These are phyloP conservation scores for Astyanax mexicanus DNA, from an alignment of 2,797 vertebrate species.

Conservation along the genomic window DNA sequence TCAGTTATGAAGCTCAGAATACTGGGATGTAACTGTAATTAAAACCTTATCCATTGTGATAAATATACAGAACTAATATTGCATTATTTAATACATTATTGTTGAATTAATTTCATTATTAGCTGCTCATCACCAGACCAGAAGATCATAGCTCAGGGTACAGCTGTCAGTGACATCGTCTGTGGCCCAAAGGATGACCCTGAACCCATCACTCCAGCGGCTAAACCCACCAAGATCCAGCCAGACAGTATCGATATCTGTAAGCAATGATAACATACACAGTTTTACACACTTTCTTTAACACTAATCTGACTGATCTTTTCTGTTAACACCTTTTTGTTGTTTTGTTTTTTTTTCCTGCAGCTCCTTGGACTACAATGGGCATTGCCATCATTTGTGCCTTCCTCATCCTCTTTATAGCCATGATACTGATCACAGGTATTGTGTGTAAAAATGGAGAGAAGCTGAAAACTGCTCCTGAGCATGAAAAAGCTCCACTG, in stretches of 20 bases:
- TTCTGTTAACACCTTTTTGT: background rate
- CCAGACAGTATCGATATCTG: background rate
- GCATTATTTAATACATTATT: too few relatives aligned
- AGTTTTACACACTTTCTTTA: background rate
- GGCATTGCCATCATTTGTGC: slow-evolving; percentile 3
- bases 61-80: too few relatives aligned
- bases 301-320: too few relatives aligned
- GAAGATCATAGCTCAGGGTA: slow-evolving; percentile 28
- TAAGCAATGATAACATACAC: background rate
- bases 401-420: background rate
- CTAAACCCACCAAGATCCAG: background rate
- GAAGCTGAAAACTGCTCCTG: background rate
- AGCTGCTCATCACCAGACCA: slow-evolving; percentile 46
- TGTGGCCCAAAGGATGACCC: slow-evolving; percentile 13
- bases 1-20: too few relatives aligned
- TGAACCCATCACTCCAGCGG: background rate
- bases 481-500: background rate
- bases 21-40: too few relatives aligned
- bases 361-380: background rate
- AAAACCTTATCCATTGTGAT: too few relatives aligned
- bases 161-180: slow-evolving; percentile 24
- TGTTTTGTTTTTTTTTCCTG: slow-evolving; percentile 8
- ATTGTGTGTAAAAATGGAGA: slow-evolving; percentile 21
- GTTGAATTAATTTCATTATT: background rate
- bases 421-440: background rate